phyloP scores from a whole-genome alignment of 2,113 vertebrate species.

The Taxidea taxus region DNA sequence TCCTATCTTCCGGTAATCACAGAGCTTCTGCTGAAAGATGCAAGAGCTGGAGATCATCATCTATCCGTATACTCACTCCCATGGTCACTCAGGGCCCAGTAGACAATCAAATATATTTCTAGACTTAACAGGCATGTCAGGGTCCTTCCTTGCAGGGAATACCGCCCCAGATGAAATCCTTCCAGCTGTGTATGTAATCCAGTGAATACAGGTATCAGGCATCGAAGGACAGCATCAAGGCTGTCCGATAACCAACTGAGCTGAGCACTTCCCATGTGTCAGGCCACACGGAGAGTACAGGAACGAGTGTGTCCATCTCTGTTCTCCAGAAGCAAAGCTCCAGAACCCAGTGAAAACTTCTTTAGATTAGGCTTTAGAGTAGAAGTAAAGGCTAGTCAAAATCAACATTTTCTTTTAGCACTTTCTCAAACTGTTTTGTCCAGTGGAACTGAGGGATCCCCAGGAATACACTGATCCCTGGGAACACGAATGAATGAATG shows the following conservation, averaged over 20 bases:
- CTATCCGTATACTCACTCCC: background rate
- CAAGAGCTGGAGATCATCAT: background rate
- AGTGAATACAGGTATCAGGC: fast-evolving
- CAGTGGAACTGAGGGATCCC: background rate
- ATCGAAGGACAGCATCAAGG: too few species aligned
- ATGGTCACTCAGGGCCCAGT: background rate
- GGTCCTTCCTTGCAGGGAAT: background rate
- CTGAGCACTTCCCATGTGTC: background rate
- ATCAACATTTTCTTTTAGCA: background rate
- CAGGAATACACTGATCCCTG: background rate
- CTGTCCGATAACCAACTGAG: background rate
- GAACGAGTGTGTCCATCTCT: background rate
- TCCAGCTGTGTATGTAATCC: fast-evolving
- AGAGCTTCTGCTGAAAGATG: background rate
- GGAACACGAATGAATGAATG: background rate
- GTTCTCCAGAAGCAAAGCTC: background rate
- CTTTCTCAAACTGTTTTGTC: background rate
- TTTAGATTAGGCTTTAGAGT: background rate
- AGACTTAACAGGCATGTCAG: background rate
- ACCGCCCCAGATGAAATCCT: background rate
- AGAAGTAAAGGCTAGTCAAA: background rate
- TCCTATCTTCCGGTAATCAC: background rate
- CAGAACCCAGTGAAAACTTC: background rate
- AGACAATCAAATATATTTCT: background rate
- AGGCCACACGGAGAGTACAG: background rate